Evolutionary conservation across 2,113 vertebrate genomes (phyloP).

Genomic region (Microcebus jonahi): DNA sequence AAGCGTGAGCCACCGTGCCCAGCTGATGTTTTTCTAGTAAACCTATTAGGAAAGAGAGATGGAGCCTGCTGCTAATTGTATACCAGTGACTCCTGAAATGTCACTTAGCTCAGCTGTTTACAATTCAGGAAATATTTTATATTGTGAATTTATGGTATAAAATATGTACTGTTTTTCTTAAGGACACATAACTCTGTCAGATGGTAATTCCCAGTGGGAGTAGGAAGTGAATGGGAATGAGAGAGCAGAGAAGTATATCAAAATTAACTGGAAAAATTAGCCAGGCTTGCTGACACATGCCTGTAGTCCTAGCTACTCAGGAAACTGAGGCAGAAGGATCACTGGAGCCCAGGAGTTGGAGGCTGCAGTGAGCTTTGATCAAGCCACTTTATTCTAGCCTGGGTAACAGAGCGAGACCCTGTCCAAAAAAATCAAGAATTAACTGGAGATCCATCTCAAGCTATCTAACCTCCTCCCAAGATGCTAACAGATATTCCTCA

Average conservation of each 20-base stretch:
- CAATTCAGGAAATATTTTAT: conserved; percentile 29
- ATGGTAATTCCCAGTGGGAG: not conserved
- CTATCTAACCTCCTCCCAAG: not conserved
- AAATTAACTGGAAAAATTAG: not conserved
- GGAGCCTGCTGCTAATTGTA: not conserved
- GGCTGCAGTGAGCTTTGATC: too few relatives aligned
- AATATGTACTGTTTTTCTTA: not conserved
- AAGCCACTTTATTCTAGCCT: too few relatives aligned
- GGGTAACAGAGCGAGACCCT: not conserved
- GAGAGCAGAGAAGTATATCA: not conserved
- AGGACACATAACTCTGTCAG: not conserved
- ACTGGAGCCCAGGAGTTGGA: too few relatives aligned
- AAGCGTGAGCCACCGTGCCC: too few relatives aligned
- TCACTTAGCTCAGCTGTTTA: not conserved
- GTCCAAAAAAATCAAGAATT: not conserved
- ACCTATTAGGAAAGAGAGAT: not conserved
- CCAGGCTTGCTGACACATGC: too few relatives aligned
- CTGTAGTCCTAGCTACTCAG: too few relatives aligned
- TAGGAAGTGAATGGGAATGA: not conserved
- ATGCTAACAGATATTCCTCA: not conserved
- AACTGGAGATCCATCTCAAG: not conserved
- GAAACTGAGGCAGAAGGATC: too few relatives aligned
- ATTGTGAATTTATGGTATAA: conserved; percentile 9
- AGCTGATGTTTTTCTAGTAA: not conserved
- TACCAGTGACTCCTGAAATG: not conserved